Evolutionary conservation across 2,797 vertebrate species (phyloP), one percentile per base, ranked within the genome.

Genomic region (Phataginus tricuspis): DNA sequence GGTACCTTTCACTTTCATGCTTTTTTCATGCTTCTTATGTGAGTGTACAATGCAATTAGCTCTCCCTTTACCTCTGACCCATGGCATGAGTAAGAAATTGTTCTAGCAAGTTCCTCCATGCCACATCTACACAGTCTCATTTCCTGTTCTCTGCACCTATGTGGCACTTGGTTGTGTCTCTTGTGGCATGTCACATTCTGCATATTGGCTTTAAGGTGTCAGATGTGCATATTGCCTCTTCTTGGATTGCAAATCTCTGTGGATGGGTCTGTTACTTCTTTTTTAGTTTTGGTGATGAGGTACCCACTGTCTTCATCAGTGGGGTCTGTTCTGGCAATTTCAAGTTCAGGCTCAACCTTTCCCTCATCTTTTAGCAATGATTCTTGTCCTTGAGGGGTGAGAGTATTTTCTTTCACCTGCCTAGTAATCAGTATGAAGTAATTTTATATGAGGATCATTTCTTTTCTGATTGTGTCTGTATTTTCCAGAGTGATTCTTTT

Each of bases 401-500:
- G 25, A 96, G 45, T 71, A 39, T 84, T 90, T 90, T 45, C 29
- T 53, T 68, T 75, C 23, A 78, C 42, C 21, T 92, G 82, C 25
- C 29, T 71, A 39, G 42, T 66, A 74, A 66, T 86, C 42, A 66
- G 5, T 63, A 21, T 31, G 64, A 72, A 63, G 72, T 71, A 21
- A 85, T 88, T 87, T 91, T 92, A 57, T 51, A 63, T 69, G 71
- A 79, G 23, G 57, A 2, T 79, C 53, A 11, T 79, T 86, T 72
- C 59, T 90, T 90, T 96, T 90, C 63, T 95, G 39, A 79, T 75
- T 88, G 8, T 80, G 72, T 80, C 63, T 90, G 34, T 85, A 64
- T 90, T 86, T 63, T 57, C 31, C 29, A 31, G 68, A 68, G 29
- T 71, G 18, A 55, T 88, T 95, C 34, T 64, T 91, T 79, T 45